These are phyloP conservation scores for Dynastes tityus DNA, from an alignment of 2,888 invertebrate species.

Conservation along the genomic window DNA sequence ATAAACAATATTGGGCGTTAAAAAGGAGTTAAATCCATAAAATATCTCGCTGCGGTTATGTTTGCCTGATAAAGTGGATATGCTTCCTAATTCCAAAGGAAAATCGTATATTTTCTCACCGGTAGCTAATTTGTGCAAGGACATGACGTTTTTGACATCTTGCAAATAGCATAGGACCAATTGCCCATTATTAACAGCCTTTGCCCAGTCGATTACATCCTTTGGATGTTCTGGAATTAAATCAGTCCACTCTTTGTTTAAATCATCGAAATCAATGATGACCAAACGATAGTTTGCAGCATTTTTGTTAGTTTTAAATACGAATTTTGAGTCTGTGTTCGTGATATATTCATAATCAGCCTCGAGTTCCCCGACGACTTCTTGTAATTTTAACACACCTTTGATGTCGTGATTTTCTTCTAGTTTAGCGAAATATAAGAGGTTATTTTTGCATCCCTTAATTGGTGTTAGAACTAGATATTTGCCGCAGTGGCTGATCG, in stretches of 20 bases:
- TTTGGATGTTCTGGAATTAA: conserved; percentile 87
- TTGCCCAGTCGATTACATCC: conserved; percentile 93
- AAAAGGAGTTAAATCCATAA: conserved; percentile 94
- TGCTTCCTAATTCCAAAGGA: conserved; percentile 88
- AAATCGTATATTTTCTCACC: conserved; percentile 84
- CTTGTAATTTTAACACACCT: conserved; percentile 80
- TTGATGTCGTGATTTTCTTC: conserved; percentile 75
- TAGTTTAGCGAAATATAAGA: conserved; percentile 89
- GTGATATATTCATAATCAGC: conserved; percentile 96
- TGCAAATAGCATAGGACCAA: conserved; percentile 91
- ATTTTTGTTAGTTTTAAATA: conserved; percentile 94
- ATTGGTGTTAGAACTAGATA: conserved; percentile 89
- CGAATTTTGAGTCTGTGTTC: conserved; percentile 86
- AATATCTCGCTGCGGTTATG: conserved; percentile 91
- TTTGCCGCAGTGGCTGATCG: conserved; percentile 92
- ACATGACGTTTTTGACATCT: conserved; percentile 94
- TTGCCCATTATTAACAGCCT: conserved; percentile 88
- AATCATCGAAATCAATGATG: conserved; percentile 84
- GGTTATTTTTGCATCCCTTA: conserved; percentile 93
- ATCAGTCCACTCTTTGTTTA: conserved; percentile 84
- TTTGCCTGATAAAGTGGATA: conserved; percentile 88
- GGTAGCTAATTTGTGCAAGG: conserved; percentile 82
- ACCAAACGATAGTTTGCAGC: conserved; percentile 94
- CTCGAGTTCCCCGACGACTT: conserved; percentile 91
- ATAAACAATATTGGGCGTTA: conserved; percentile 91